Evolutionary conservation across 2,797 vertebrate genomes (phyloP).

Genomic region (Cheirogaleus major): DNA sequence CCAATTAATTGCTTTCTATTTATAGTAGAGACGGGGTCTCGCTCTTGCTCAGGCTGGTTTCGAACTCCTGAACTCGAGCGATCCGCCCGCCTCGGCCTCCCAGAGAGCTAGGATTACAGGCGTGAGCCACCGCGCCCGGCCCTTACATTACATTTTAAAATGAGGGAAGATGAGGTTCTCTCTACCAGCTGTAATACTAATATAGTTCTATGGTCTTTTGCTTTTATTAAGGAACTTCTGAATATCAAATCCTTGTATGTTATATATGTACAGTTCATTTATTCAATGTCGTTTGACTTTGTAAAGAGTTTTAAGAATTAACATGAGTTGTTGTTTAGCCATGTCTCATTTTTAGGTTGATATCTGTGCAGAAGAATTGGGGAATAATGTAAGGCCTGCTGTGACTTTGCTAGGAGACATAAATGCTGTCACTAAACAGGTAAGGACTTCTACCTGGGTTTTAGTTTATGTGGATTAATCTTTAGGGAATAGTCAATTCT

Average conservation of each 20-base stretch:
- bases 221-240: conserved; percentile 33
- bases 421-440: conserved; percentile 91
- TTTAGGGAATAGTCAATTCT: conserved; percentile 8
- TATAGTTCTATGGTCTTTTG: neutral
- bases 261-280: neutral
- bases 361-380: conserved; percentile 96
- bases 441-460: conserved; percentile 77
- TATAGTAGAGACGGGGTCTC: too few species aligned
- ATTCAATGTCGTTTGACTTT: neutral
- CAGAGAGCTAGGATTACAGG: too few species aligned
- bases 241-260: neutral
- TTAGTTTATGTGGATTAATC: neutral
- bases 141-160: neutral
- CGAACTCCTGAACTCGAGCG: too few species aligned
- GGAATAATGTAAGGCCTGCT: conserved; percentile 94
- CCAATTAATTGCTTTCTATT: too few species aligned
- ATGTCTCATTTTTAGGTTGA: conserved; percentile 89
- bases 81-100: too few species aligned
- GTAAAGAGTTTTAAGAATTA: conserved; percentile 29
- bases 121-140: too few species aligned
- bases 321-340: neutral
- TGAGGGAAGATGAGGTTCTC: neutral
- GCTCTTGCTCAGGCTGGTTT: too few species aligned
- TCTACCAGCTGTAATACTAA: neutral
- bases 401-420: conserved; percentile 94